Evolutionary conservation across 2,888 invertebrate species (phyloP), one percentile per base, ranked within the genome.

Genomic region (Pocota personata): DNA sequence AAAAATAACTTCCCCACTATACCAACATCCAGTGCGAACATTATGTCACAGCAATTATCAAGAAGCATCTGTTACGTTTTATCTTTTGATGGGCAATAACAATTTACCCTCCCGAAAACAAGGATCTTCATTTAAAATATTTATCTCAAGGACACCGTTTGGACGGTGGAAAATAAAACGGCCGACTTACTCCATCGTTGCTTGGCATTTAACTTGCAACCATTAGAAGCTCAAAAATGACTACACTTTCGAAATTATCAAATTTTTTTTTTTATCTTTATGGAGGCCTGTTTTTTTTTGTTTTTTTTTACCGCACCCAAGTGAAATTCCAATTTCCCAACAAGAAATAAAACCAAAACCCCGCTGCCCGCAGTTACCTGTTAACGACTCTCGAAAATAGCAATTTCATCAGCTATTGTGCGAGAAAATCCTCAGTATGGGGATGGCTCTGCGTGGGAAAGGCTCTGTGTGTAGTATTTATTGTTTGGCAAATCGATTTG

Each of bases 241-340:
- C 35, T 37, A 21, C 19, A 12, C 32, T 58, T 58, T 35, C 5
- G 10, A 58, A 58, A 35, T 58, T 58, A 58, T 35, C 57, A 58
- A 58, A 35, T 58, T 58, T 35, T 12, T 58, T 58, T 35, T 12
- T 50, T 66, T 66, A 48, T 50, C 50, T 66, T 66, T 66, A 50
- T 66, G 37, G 35, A 66, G 35, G 24, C 24, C 35, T 16, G 2
- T 27, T 52, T 27, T 52, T 52, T 21, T 10, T 12, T 24, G 21
- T 24, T 27, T 52, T 27, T 52, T 52, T 21, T 10, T 12, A 48
- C 48, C 48, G 12, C 48, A 24, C 52, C 14, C 27, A 52, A 35
- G 35, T 35, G 12, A 37, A 19, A 12, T 35, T 35, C 32, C 21
- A 10, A 32, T 30, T 27, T 16, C 40, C 40, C 40, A 3, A n/a